Conservation (phyloP, 2,888 invertebrate genomes). For the Andrena bucephala region DNA sequence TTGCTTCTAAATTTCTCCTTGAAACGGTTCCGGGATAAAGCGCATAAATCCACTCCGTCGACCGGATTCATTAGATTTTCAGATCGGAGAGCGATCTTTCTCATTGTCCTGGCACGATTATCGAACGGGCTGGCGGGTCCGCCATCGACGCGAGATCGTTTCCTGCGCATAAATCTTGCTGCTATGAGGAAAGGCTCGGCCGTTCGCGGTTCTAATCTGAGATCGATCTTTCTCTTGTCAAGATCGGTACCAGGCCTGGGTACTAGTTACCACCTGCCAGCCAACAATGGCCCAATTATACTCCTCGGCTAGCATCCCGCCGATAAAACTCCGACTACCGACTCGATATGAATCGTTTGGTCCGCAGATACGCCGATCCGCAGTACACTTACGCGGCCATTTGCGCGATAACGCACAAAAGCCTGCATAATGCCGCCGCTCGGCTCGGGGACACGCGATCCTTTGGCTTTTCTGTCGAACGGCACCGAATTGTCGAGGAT, state of each 20-base stretch:
- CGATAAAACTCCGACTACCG: slow-evolving; percentile 76
- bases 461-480: neutral
- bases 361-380: slow-evolving; percentile 51
- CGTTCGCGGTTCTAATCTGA: slow-evolving; percentile 55
- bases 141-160: slow-evolving; percentile 45
- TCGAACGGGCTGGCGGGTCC: slow-evolving; percentile 41
- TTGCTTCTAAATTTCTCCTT: neutral
- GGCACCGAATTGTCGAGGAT: neutral
- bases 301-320: slow-evolving; percentile 63
- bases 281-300: slow-evolving; percentile 81
- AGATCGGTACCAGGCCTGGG: slow-evolving; percentile 45
- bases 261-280: slow-evolving; percentile 70
- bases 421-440: slow-evolving; percentile 71
- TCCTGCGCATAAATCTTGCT: slow-evolving; percentile 54
- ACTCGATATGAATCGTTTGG: slow-evolving; percentile 75
- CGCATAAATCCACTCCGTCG: slow-evolving; percentile 38
- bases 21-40: neutral
- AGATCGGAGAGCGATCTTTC: slow-evolving; percentile 50
- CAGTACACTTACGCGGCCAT: slow-evolving; percentile 44
- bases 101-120: slow-evolving; percentile 59
- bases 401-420: slow-evolving; percentile 34
- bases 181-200: slow-evolving; percentile 48
- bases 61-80: slow-evolving; percentile 50
- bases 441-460: slow-evolving; percentile 6
- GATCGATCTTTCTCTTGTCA: slow-evolving; percentile 70